Conservation (phyloP, 53 echinoderm and acorn worm species). For the Echinarachnius parma region DNA sequence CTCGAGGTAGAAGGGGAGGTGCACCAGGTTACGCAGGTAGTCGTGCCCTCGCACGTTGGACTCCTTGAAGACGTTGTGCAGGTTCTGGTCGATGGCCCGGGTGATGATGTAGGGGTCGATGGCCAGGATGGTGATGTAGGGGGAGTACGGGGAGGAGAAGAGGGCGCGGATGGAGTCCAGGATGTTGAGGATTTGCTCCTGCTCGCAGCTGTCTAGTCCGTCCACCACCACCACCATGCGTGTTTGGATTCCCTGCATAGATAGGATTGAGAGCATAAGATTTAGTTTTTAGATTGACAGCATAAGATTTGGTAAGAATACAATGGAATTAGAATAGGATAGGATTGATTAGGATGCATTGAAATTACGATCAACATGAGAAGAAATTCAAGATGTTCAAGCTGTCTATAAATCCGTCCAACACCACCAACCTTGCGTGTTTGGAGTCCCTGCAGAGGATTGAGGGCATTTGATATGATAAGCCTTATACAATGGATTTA, state of each 20-base stretch:
- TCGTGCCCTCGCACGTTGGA: slow-evolving; percentile 93
- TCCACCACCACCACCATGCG: slow-evolving; percentile 92
- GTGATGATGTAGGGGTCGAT: slow-evolving; percentile 96
- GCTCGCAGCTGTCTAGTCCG: slow-evolving; percentile 94
- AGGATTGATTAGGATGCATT: no score
- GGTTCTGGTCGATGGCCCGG: slow-evolving; percentile 92
- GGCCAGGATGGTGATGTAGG: slow-evolving; percentile 87
- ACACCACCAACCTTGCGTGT: no score
- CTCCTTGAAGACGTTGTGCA: slow-evolving; percentile 92
- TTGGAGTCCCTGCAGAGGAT: no score
- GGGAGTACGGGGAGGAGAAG: slow-evolving; percentile 76
- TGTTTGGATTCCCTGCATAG: slow-evolving; percentile 73
- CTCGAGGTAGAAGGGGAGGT: slow-evolving; percentile 93
- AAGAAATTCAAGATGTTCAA: no score
- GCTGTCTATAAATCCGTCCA: no score
- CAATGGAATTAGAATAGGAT: no score
- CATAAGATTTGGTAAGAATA: no score
- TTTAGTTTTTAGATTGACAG: no score
- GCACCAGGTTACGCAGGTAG: slow-evolving; percentile 91
- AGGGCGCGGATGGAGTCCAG: slow-evolving; percentile 88
- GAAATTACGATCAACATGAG: no score
- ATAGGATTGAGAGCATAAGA: no score
- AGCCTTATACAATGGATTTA: no score
- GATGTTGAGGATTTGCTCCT: slow-evolving; percentile 86
- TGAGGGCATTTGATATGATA: no score